phyloP scores from a whole-genome alignment of 2,888 invertebrate genomes.

The Theodoxus fluviatilis region DNA sequence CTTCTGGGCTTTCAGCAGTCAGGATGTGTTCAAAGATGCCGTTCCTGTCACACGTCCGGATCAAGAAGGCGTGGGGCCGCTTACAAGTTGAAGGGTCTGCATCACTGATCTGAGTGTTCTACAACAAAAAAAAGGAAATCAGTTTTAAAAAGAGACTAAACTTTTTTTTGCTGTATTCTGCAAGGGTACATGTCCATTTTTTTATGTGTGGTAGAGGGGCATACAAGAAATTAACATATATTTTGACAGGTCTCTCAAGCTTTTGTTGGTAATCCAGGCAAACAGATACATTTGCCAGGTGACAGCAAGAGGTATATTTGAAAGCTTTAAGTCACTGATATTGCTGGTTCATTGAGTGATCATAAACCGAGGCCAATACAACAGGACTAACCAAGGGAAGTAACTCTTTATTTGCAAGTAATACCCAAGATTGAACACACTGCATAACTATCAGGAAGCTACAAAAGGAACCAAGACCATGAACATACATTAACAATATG shows the following conservation, averaged over 20 bases:
- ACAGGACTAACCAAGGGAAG: too few species aligned
- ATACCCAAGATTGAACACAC: too few species aligned
- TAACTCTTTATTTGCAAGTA: too few species aligned
- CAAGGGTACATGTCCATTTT: neutral
- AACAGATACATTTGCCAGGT: neutral
- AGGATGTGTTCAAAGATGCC: slow-evolving; percentile 62
- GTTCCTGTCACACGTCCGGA: slow-evolving; percentile 46
- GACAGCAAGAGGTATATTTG: neutral
- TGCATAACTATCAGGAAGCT: too few species aligned
- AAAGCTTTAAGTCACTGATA: neutral
- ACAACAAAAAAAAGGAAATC: slow-evolving; percentile 33
- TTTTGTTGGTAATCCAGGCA: neutral
- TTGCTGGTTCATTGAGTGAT: neutral
- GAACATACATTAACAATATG: too few species aligned
- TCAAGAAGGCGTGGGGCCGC: slow-evolving; percentile 62
- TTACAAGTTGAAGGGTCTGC: slow-evolving; percentile 64
- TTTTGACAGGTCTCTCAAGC: neutral
- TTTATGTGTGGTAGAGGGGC: neutral
- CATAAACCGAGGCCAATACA: too few species aligned
- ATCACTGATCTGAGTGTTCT: slow-evolving; percentile 69
- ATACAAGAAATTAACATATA: neutral
- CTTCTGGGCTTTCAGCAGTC: slow-evolving; percentile 66
- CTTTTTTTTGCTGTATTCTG: neutral
- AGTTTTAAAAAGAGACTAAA: neutral
- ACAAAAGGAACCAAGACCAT: too few species aligned